These are phyloP conservation scores for Amphiprion percula DNA, from an alignment of 2,113 vertebrate species.

Conservation along the genomic window DNA sequence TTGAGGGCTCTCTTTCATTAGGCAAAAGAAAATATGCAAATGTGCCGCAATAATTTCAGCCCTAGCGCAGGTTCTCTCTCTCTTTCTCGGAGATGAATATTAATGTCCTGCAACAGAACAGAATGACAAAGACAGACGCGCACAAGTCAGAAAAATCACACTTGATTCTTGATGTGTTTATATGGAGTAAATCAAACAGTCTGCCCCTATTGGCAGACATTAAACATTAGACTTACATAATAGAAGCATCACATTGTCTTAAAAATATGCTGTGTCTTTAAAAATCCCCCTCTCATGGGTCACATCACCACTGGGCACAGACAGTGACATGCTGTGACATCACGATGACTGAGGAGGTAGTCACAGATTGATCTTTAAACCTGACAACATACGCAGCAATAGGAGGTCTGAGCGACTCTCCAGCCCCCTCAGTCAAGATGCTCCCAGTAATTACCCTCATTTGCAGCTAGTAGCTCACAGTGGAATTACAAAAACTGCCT, in stretches of 20 bases:
- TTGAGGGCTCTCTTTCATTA: not conserved
- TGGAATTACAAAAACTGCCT: constrained; percentile 19
- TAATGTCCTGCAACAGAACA: not conserved
- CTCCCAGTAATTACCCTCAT: constrained; percentile 37
- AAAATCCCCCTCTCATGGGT: constrained; percentile 4
- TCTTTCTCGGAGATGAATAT: not conserved
- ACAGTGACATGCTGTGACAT: not conserved
- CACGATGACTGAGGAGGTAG: not conserved
- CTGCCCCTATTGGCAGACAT: not conserved
- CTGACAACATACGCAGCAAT: constrained; percentile 9
- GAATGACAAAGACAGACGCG: not conserved
- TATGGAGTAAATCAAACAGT: constrained; percentile 1
- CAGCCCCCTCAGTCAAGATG: not conserved
- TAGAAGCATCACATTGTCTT: not conserved
- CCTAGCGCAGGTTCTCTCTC: not conserved
- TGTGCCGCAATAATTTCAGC: not conserved
- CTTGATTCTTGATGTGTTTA: not conserved
- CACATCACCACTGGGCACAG: not conserved
- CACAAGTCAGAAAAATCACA: not conserved
- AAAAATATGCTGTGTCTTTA: constrained; percentile 15
- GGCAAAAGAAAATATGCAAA: not conserved
- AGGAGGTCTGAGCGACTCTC: constrained; percentile 23
- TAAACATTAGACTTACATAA: constrained; percentile 19
- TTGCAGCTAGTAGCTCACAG: constrained; percentile 28
- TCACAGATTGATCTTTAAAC: constrained; percentile 28